Evolutionary conservation across 92 coral and sea anemone species (phyloP), one percentile per base, ranked within the genome.

Genomic region (Paragorgia papillata): DNA sequence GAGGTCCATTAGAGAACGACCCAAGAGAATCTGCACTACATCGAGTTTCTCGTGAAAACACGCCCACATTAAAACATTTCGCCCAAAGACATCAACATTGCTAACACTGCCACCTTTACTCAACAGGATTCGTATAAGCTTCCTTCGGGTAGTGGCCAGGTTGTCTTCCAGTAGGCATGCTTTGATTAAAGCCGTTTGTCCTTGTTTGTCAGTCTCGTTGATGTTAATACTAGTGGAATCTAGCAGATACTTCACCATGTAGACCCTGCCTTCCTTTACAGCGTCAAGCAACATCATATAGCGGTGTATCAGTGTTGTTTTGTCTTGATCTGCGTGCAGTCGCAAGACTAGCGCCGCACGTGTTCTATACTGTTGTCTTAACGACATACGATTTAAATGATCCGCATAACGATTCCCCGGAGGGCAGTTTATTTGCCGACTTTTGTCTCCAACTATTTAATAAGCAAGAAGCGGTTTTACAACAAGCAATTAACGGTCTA

Each of bases 121-220:
- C 33, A 94, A 82, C 26, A 94, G 71, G 30, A 91, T 62, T 57
- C 88, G 84, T 21, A 87, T 83, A n/a, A 94, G 80, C 61, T 91
- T 94, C 76, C 85, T 70, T 10, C 98, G 87, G 8, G 97, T 91
- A 37, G 87, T 84, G 13, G 81, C 85, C 92, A 94, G 82, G 57
- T 85, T 86, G 73, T 94, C 97, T 32, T 86, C 80, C 17, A 94
- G 87, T 33, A 86, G 85, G 75, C 92, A 85, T 10, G 98, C 98
- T 56, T 87, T 94, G 88, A 87, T 94, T 34, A 94, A 83, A 29
- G 97, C 84, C 1, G 98, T 91, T 46, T 94, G 97, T 13, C 92
- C 90, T 25, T 89, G 69, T 57, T 87, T 89, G 81, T 94, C 98
- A 57, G 90, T 85, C 55, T 73, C 84, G 82, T 94, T 94, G 50